These are phyloP conservation scores for Sparidentex hasta DNA, from an alignment of 2,797 vertebrate species.

Conservation along the genomic window DNA sequence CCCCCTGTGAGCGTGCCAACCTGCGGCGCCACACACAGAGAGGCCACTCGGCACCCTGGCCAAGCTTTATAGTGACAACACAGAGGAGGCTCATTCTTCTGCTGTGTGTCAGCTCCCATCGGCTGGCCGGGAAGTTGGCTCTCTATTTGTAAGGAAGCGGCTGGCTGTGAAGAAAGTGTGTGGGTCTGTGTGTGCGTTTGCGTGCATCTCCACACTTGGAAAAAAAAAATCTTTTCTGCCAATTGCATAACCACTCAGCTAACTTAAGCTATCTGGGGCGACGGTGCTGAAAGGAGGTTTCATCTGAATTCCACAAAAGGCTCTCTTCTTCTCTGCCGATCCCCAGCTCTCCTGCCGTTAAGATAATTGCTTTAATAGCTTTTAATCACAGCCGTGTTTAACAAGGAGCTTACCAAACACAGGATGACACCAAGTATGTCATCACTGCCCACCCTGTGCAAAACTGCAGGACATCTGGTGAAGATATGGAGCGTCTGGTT, in stretches of 20 bases:
- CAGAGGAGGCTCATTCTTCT: constrained; percentile 69
- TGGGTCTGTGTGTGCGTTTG: constrained; percentile 35
- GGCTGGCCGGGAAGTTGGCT: constrained; percentile 61
- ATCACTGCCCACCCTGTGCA: constrained; percentile 32
- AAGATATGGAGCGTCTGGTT: constrained; percentile 10
- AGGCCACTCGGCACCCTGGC: constrained; percentile 61
- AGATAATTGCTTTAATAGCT: constrained; percentile 78
- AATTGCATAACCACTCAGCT: constrained; percentile 73
- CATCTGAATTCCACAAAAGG: constrained; percentile 65
- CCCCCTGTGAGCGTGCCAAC: constrained; percentile 76
- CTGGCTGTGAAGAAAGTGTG: constrained; percentile 47
- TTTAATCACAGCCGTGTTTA: constrained; percentile 69
- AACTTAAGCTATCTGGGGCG: constrained; percentile 66
- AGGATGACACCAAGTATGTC: constrained; percentile 49
- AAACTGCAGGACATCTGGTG: constrained; percentile 32
- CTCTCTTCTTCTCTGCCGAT: constrained; percentile 48
- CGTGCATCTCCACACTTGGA: constrained; percentile 21
- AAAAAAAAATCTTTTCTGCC: constrained; percentile 40
- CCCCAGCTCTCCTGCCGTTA: constrained; percentile 61
- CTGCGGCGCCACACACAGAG: constrained; percentile 78
- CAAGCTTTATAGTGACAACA: constrained; percentile 68
- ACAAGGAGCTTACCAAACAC: constrained; percentile 64
- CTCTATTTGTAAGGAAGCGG: constrained; percentile 57
- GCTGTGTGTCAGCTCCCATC: constrained; percentile 68
- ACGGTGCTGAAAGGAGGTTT: constrained; percentile 69